Conservation (phyloP, 2,888 invertebrate species). For the Troglohyphantes excavatus region DNA sequence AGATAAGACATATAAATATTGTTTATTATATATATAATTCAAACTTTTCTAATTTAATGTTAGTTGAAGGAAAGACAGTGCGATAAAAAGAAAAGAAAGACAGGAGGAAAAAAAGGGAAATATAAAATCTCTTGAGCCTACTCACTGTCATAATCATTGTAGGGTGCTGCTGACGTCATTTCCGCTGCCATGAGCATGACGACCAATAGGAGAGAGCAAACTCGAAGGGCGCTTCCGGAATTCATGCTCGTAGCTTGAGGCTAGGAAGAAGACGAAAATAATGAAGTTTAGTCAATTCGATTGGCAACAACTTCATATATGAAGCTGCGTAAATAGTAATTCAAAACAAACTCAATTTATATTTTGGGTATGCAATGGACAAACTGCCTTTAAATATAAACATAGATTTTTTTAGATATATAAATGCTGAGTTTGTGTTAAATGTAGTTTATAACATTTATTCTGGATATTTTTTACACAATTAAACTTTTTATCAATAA, state of each 20-base stretch:
- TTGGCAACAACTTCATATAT: neutral
- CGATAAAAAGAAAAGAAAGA: neutral
- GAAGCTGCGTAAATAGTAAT: neutral
- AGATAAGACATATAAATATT: too few species aligned
- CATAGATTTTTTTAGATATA: too few species aligned
- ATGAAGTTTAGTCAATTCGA: neutral
- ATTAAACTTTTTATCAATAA: too few species aligned
- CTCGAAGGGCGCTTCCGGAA: constrained; percentile 57
- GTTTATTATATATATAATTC: too few species aligned
- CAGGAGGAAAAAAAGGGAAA: neutral
- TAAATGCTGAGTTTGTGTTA: too few species aligned
- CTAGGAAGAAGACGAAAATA: constrained; percentile 12
- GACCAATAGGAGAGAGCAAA: constrained; percentile 65
- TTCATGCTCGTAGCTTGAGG: constrained; percentile 37
- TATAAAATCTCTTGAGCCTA: neutral
- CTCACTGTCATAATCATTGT: constrained; percentile 79
- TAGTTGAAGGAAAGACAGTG: too few species aligned
- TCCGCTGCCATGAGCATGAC: constrained; percentile 64
- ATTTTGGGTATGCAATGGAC: too few species aligned
- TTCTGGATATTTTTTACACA: too few species aligned
- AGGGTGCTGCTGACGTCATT: constrained; percentile 72
- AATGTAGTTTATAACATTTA: too few species aligned
- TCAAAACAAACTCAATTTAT: too few species aligned
- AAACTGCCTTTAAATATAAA: too few species aligned
- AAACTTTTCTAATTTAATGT: too few species aligned